Conservation (phyloP, 2,888 invertebrate genomes). For the Drosophila hamatofila region DNA sequence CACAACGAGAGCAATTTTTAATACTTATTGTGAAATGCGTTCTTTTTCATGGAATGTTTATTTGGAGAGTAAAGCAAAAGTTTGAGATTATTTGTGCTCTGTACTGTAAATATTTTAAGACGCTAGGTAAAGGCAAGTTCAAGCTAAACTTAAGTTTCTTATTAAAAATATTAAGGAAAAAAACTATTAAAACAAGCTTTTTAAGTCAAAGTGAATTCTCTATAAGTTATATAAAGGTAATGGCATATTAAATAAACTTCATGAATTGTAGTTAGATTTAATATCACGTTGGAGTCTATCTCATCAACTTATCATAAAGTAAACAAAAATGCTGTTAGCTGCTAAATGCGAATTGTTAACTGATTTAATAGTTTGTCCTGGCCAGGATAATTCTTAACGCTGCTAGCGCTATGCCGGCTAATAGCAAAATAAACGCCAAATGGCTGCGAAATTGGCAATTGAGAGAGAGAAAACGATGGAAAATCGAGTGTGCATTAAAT, state of each 20-base stretch:
- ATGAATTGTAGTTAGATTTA: neutral
- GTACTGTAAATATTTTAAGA: too few species aligned
- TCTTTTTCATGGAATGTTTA: neutral
- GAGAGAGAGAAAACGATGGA: conserved; percentile 41
- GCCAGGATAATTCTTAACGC: neutral
- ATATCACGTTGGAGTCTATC: neutral
- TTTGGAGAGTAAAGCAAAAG: too few species aligned
- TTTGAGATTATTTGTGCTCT: too few species aligned
- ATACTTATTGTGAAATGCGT: neutral
- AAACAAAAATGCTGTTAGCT: neutral
- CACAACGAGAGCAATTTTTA: neutral
- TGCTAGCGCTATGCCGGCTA: conserved; percentile 19
- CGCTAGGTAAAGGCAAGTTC: too few species aligned
- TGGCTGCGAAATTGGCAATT: conserved; percentile 53
- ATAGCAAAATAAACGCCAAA: conserved; percentile 44
- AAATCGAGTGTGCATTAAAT: conserved; percentile 62
- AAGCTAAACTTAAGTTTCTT: too few species aligned
- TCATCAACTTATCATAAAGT: too few species aligned
- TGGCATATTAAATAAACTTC: too few species aligned
- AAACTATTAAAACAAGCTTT: too few species aligned
- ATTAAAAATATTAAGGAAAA: too few species aligned
- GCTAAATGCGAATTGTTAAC: conserved; percentile 58
- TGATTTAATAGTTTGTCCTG: conserved; percentile 62
- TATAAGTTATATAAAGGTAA: too few species aligned
- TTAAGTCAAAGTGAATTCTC: too few species aligned